These are phyloP conservation scores for Pseudochromis fuscus DNA, from an alignment of 2,797 vertebrate genomes.

Conservation along the genomic window DNA sequence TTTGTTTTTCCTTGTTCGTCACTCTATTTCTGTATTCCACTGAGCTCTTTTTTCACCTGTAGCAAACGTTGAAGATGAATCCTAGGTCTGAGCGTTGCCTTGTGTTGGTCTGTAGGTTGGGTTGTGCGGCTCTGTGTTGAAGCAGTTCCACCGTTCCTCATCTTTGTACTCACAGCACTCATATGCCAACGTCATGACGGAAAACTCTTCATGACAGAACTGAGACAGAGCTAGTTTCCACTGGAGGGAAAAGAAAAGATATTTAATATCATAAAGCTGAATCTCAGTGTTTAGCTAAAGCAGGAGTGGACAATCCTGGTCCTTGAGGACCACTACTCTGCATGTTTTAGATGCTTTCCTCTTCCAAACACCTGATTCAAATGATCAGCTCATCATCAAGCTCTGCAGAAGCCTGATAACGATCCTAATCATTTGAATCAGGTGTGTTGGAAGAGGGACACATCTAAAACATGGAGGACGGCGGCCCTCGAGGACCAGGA, in stretches of 20 bases:
- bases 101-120: slow-evolving; percentile 61
- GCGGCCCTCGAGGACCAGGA: too few relatives aligned
- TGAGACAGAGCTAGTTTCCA: slow-evolving; percentile 75
- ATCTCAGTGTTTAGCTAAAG: too few relatives aligned
- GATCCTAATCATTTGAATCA: too few relatives aligned
- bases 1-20: neutral
- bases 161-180: slow-evolving; percentile 65
- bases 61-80: slow-evolving; percentile 75
- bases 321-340: too few relatives aligned
- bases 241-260: slow-evolving; percentile 49
- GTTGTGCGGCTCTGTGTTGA: slow-evolving; percentile 62
- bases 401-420: too few relatives aligned
- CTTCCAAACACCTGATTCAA: too few relatives aligned
- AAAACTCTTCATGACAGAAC: slow-evolving; percentile 77
- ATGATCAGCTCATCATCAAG: too few relatives aligned
- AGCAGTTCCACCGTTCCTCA: slow-evolving; percentile 66
- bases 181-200: slow-evolving; percentile 58
- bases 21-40: neutral
- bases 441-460: too few relatives aligned
- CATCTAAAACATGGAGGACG: too few relatives aligned
- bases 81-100: slow-evolving; percentile 52
- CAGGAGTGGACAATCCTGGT: too few relatives aligned
- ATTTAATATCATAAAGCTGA: neutral
- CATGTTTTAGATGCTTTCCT: too few relatives aligned
- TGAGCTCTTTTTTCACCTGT: slow-evolving; percentile 8